Percentiles rank a stretch among this genome's conserved stretches.
Evolutionary conservation across 2,888 invertebrate species (phyloP).

Genomic region (Tuberolachnus salignus): DNA sequence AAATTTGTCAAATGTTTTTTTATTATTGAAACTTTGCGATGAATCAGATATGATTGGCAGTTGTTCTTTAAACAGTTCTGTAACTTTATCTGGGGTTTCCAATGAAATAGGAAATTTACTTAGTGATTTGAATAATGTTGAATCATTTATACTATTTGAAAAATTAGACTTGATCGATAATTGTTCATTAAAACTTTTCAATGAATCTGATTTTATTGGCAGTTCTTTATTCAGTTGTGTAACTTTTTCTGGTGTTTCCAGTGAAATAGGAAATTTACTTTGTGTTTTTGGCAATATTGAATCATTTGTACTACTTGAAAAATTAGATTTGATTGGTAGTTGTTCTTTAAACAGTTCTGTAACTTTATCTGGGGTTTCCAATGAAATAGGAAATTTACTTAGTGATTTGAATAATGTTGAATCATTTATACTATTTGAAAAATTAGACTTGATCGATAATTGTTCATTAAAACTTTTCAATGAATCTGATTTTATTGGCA

Average conservation of each 20-base stretch:
- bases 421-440: too few species aligned
- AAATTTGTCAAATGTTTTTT: not conserved
- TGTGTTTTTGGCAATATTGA: not conserved
- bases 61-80: not conserved
- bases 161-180: too few species aligned
- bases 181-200: too few species aligned
- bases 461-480: too few species aligned
- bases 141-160: not conserved
- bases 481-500: too few species aligned
- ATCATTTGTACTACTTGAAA: not conserved
- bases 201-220: too few species aligned
- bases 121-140: not conserved
- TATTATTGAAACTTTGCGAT: not conserved
- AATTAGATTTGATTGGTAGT: not conserved
- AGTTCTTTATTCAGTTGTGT: not conserved
- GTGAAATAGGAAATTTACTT: not conserved
- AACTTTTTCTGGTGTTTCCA: conserved; percentile 27
- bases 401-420: too few species aligned
- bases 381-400: not conserved
- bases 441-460: too few species aligned
- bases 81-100: not conserved
- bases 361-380: not conserved
- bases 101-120: not conserved
- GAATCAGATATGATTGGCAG: not conserved
- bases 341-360: not conserved